phyloP scores from a whole-genome alignment of 2,113 vertebrate species.

The Myocastor coypus region DNA sequence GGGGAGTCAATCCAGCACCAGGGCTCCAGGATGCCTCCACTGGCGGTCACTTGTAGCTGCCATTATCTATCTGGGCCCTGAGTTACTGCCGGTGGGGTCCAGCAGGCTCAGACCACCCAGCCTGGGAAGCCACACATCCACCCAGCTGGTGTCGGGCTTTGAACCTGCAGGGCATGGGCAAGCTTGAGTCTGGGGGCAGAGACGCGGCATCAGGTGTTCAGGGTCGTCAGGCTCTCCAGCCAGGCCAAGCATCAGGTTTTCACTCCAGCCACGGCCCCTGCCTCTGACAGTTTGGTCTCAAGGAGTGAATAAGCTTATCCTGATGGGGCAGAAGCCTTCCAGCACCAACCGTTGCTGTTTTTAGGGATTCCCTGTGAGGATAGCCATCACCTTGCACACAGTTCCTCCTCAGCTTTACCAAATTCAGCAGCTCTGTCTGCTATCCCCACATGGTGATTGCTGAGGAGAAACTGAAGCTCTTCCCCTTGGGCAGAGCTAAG shows the following conservation, averaged over 20 bases:
- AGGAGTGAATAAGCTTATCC: background rate
- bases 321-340: background rate
- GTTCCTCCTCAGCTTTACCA: background rate
- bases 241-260: fast-evolving
- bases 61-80: background rate
- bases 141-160: background rate
- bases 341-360: background rate
- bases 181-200: background rate
- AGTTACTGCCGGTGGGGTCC: background rate
- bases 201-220: background rate
- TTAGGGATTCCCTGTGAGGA: background rate
- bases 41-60: background rate
- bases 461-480: background rate
- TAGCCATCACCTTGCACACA: background rate
- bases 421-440: no score
- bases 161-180: background rate
- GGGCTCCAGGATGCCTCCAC: no score
- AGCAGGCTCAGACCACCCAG: fast-evolving
- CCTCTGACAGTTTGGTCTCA: background rate
- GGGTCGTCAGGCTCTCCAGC: fast-evolving
- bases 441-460: fast-evolving
- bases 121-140: background rate
- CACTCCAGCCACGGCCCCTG: background rate
- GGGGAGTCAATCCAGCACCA: background rate
- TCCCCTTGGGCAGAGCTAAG: background rate